Evolutionary conservation across 2,888 invertebrate genomes (phyloP), one percentile per base, ranked within the genome.

Genomic region (Anodontia alba): DNA sequence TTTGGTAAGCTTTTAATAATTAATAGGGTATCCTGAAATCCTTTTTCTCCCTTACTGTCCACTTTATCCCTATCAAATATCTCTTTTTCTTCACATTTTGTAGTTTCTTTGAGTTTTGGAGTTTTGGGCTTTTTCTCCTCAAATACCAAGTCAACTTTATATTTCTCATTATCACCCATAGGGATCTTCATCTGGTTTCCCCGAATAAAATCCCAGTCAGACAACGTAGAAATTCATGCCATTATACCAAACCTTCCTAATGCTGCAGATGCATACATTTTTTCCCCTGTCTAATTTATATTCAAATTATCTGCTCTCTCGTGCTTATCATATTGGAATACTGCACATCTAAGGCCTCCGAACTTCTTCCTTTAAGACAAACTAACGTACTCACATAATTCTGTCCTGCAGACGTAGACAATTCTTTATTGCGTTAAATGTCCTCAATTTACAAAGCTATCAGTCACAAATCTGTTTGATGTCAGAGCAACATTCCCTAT

Each of bases 111-210:
- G 15, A 23, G 29, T 33, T 33, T 38, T 38, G 38, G 38, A 62
- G 29, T 10, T 29, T 15, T 5, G 10, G 33, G 20, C 62, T 62
- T 62, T 62, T 10, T 62, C 62, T 62, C 62, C 33, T 31, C 62
- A 62, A 12, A 33, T 3, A 33, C 62, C 1, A 33, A 33, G 62
- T 62, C 62, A 31, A n/a, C 5, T 62, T 62, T 62, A 62, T 10
- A 31, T 33, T 62, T 62, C 62, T 57, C 51, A 36, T 72, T 72
- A 54, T 72, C 72, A 33, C 36, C 36, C 72, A 72, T 72, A 51
- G 54, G 51, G n/a, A 72, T 72, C 57, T 72, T 72, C 72, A 72
- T 72, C n/a, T 72, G 36, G 29, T 33, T 26, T 31, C 26, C 54
- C 43, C 29, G 23, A 49, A 26, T 8, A 33, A 46, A 10, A 72